These are phyloP conservation scores for Aethina tumida DNA, from an alignment of 1,140 invertebrate genomes.

Conservation along the genomic window DNA sequence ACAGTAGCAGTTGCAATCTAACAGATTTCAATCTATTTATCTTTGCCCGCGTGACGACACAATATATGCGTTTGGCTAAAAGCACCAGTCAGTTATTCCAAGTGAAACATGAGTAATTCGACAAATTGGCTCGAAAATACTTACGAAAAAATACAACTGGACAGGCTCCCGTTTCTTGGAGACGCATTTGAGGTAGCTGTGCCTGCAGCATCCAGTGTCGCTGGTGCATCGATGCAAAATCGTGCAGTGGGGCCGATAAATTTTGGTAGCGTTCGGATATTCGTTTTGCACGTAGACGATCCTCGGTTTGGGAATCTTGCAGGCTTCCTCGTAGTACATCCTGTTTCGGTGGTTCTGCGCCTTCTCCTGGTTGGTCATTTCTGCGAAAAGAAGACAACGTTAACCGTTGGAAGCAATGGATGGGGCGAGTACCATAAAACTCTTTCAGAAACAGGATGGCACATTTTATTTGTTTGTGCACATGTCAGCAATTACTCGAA, in stretches of 20 bases:
- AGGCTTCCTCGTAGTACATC: slow-evolving; percentile 48
- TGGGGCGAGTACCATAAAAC: too few relatives aligned
- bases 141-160: slow-evolving; percentile 63
- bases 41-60: too few relatives aligned
- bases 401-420: too few relatives aligned
- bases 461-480: too few relatives aligned
- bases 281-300: slow-evolving; percentile 51
- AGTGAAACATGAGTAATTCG: slow-evolving; percentile 6
- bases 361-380: too few relatives aligned
- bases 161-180: slow-evolving; percentile 53
- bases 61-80: too few relatives aligned
- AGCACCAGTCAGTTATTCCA: background rate
- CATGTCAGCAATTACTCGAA: too few relatives aligned
- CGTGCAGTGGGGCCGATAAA: slow-evolving; percentile 63
- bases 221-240: slow-evolving; percentile 65
- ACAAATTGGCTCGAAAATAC: slow-evolving; percentile 36
- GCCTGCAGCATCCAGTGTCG: slow-evolving; percentile 63
- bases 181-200: slow-evolving; percentile 50
- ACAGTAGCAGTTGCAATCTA: too few relatives aligned
- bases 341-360: too few relatives aligned
- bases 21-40: too few relatives aligned
- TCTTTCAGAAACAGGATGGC: too few relatives aligned
- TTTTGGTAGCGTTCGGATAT: slow-evolving; percentile 57
- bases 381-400: too few relatives aligned
- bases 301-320: slow-evolving; percentile 49